These are phyloP conservation scores for Thymelicus lineola DNA, from an alignment of 2,888 invertebrate species.

Conservation along the genomic window DNA sequence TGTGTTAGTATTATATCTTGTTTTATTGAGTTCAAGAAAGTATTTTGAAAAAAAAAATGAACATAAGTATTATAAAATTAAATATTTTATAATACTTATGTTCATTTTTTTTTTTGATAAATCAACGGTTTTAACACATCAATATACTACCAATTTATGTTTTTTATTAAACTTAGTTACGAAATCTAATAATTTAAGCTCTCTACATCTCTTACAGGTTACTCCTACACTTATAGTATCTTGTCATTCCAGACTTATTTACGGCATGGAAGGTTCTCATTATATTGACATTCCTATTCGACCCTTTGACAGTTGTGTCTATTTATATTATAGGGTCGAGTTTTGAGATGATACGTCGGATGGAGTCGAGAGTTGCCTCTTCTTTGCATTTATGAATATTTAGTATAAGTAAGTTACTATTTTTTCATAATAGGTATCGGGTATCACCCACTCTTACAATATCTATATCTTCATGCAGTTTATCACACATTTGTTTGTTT, in stretches of 20 bases:
- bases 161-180: conserved; percentile 37
- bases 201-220: conserved; percentile 37
- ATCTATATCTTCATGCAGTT: too few species aligned
- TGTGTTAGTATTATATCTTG: too few species aligned
- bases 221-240: conserved; percentile 41
- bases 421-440: too few species aligned
- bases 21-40: too few species aligned
- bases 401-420: conserved; percentile 33
- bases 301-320: conserved; percentile 44
- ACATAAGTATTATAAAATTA: too few species aligned
- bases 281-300: conserved; percentile 46
- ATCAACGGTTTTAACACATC: conserved; percentile 42
- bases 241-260: conserved; percentile 45
- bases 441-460: too few species aligned
- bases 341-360: conserved; percentile 34
- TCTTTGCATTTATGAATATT: conserved; percentile 42
- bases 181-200: conserved; percentile 43
- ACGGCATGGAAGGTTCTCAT: conserved; percentile 42
- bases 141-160: conserved; percentile 37
- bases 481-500: too few species aligned
- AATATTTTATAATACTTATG: too few species aligned
- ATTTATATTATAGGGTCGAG: conserved; percentile 39
- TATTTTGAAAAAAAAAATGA: too few species aligned
- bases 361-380: conserved; percentile 28
- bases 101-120: too few species aligned